These are phyloP conservation scores for Ammodytes dubius DNA, from an alignment of 2,113 vertebrate species.

Conservation along the genomic window DNA sequence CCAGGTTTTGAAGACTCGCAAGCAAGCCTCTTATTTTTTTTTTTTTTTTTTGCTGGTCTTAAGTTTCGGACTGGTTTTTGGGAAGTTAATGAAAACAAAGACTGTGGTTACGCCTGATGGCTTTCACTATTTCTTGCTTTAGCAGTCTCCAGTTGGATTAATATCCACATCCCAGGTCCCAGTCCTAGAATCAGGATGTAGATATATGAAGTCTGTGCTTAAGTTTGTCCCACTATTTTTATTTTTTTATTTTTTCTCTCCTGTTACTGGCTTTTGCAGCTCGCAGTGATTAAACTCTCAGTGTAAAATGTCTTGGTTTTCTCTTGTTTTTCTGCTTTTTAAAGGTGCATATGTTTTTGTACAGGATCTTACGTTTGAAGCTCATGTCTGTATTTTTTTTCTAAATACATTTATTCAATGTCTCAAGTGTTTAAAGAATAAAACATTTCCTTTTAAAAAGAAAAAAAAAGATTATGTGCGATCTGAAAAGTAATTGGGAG, in stretches of 20 bases:
- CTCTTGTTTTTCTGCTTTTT: slow-evolving; percentile 50
- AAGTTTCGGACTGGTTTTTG: slow-evolving; percentile 25
- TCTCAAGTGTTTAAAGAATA: slow-evolving; percentile 70
- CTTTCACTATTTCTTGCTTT: slow-evolving; percentile 55
- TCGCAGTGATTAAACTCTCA: slow-evolving; percentile 61
- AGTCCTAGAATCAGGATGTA: slow-evolving; percentile 73
- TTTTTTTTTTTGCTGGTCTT: slow-evolving; percentile 11
- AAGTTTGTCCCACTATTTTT: slow-evolving; percentile 43
- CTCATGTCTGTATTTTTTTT: slow-evolving; percentile 76
- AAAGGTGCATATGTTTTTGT: slow-evolving; percentile 73
- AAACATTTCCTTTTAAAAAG: slow-evolving; percentile 58
- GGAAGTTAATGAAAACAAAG: slow-evolving; percentile 40
- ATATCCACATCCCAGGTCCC: slow-evolving; percentile 21
- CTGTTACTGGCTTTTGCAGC: slow-evolving; percentile 49
- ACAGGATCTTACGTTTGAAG: slow-evolving; percentile 75
- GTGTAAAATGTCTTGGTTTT: slow-evolving; percentile 35
- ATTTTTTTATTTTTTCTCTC: slow-evolving; percentile 18
- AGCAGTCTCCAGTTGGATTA: slow-evolving; percentile 42
- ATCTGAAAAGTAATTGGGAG: slow-evolving; percentile 61
- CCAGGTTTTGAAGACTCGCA: slow-evolving; percentile 46
- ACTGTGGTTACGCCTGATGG: slow-evolving; percentile 43
- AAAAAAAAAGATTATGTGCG: slow-evolving; percentile 58
- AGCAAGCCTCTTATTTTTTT: neutral
- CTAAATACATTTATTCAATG: slow-evolving; percentile 71
- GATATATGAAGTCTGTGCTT: slow-evolving; percentile 74